Evolutionary conservation across 2,888 invertebrate species (phyloP).

Genomic region (Drosophila infuscata): DNA sequence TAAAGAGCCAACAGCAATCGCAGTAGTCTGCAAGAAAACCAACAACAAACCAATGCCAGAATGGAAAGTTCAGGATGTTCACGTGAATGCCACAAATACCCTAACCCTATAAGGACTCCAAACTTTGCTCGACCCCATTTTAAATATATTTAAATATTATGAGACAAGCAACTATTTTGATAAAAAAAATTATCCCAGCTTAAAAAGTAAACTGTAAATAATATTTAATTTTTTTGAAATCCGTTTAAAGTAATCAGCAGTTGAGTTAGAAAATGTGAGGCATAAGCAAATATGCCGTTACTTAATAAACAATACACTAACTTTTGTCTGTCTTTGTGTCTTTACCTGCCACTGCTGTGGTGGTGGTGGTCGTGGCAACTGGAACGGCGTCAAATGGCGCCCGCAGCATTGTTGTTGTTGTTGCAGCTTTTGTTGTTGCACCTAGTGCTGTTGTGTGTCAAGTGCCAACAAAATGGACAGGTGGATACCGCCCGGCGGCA

Average conservation of each 20-base stretch:
- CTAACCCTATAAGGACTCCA: constrained; percentile 2
- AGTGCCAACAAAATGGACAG: constrained; percentile 78
- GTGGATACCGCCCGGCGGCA: constrained; percentile 60
- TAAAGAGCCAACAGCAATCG: constrained; percentile 67
- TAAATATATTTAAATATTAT: neutral
- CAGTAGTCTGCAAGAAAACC: constrained; percentile 27
- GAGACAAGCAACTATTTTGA: neutral
- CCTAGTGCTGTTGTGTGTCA: constrained; percentile 68
- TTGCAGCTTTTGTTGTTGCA: constrained; percentile 19
- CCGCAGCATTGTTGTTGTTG: constrained; percentile 54
- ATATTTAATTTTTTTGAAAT: accelerated
- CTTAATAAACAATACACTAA: constrained; percentile 33
- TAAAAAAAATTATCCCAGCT: neutral
- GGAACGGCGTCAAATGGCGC: constrained; percentile 53
- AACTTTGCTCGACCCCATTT: neutral
- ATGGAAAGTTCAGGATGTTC: constrained; percentile 50
- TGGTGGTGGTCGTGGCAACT: constrained; percentile 14
- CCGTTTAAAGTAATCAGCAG: neutral
- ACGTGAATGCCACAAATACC: constrained; percentile 33
- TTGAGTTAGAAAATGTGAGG: neutral
- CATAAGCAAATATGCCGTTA: neutral
- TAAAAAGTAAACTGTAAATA: neutral
- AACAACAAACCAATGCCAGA: constrained; percentile 26
- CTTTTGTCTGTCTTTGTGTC: constrained; percentile 39
- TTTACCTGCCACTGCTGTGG: constrained; percentile 57